Evolutionary conservation across 1,140 invertebrate genomes (phyloP), one percentile per base, ranked within the genome.

Genomic region (Nylanderia fulva): DNA sequence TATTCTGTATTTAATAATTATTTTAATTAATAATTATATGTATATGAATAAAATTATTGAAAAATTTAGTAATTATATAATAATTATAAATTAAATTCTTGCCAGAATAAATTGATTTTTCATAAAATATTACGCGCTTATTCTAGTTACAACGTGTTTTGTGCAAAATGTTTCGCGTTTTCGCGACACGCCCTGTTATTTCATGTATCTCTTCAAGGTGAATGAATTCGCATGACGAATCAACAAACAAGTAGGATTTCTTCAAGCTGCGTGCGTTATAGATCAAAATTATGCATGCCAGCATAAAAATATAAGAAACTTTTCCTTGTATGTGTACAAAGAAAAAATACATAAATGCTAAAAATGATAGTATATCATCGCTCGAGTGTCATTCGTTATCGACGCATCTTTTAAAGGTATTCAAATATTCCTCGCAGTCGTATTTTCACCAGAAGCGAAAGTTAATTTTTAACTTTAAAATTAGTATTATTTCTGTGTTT

Each of bases 391-490:
- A 24, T 15, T 29, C 13, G 27, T 76, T 33, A 64, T 76, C 21
- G 74, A 48, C 24, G 5, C 42, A 29, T n/a, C 54, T 64, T 76
- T 64, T 76, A 76, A 64, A 21, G 29, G 11, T 18, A 45, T 48
- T n/a, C n/a, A n/a, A 13, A 8, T 39, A 72, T 76, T 39, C 27
- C 15, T 42, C 13, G 13, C 1, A 33, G 45, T 48, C 18, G 29
- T 36, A 36, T 33, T 75, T 15, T 48, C 29, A 24, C 6, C 56
- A 27, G 13, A n/a, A 64, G n/a, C n/a, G 13, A 64, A 33, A 63
- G 29, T 21, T 36, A 33, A 21, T 36, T 76, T 61, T 42, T n/a
- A 76, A 76, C 5, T 60, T 52, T 76, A 76, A n/a, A n/a, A 63
- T 36, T 33, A 36, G 13, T 61, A 61, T 29, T 33, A 66, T 21